Base-by-base conservation (phyloP, 53 echinoderm and acorn worm species). In the Actinopyga echinites region DNA sequence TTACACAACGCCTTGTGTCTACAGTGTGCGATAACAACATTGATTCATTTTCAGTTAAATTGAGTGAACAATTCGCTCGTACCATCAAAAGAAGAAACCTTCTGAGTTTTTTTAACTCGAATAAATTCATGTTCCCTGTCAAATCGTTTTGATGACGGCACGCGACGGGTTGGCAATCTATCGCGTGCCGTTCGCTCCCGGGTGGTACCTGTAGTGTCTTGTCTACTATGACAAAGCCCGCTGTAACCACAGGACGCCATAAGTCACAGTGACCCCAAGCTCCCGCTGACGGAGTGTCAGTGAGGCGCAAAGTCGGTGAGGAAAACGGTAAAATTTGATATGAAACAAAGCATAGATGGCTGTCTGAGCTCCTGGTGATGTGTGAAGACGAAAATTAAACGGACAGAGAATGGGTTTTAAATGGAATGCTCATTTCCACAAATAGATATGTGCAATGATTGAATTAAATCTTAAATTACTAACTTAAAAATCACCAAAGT, bases 101-200 rank as follows among this genome's bases (percentile, higher is more conserved):
- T n/a, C 49, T 2, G 3, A 3, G 17, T 49, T 49, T 40, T 40
- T 49, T 49, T 49, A 49, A 49, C 49, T 49, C 49, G 13, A 17
- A 49, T 49, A 49, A 37, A 44, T 71, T 42, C 43, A 71, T 71
- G 71, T 71, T 71, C 71, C 44, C 42, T 28, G 44, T 71, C 71
- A 71, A 71, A 42, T 37, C 34, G 24, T 42, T 24, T 71, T 26
- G 21, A 25, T 24, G 43, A 71, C 40, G 71, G 71, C 71, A 71
- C 71, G 42, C 71, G 71, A 42, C 71, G 44, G 42, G 42, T 71
- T 40, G 71, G 71, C 44, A 40, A 71, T 71, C 71, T 40, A 71
- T 71, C 71, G 42, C 43, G 71, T 71, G 71, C 71, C 71, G 71
- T 71, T 71, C 71, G 21, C 71, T 42, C 42, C 71, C 43, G 71